These are phyloP conservation scores for Heterocephalus glaber DNA, from an alignment of 2,113 vertebrate species.

Conservation along the genomic window DNA sequence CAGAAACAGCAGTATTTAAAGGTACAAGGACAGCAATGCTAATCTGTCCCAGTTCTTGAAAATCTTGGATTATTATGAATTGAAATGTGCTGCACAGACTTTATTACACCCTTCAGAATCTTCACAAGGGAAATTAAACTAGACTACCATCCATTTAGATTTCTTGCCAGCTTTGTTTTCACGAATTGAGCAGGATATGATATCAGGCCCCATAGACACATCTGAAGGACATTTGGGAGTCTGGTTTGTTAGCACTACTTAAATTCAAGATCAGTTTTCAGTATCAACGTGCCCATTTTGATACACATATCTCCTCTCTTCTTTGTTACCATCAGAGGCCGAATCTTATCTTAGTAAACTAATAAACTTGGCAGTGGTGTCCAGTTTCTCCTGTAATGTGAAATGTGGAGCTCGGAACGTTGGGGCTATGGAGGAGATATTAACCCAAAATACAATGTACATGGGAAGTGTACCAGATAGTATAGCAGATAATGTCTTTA, in stretches of 20 bases:
- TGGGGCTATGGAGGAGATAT: not conserved
- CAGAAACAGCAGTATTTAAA: fast-evolving
- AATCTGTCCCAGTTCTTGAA: fast-evolving
- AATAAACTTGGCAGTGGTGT: not conserved
- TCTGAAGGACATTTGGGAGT: fast-evolving
- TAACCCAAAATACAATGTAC: not conserved
- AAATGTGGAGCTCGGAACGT: not conserved
- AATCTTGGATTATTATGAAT: not conserved
- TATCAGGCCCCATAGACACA: fast-evolving
- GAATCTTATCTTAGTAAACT: not conserved
- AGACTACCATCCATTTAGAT: fast-evolving
- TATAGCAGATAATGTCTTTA: not conserved
- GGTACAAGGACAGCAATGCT: not conserved
- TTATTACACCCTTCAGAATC: not conserved
- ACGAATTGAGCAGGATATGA: fast-evolving
- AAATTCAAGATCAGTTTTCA: not conserved
- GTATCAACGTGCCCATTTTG: not conserved
- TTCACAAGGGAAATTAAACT: not conserved
- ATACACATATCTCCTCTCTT: not conserved
- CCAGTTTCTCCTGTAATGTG: not conserved
- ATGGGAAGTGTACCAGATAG: too few relatives aligned
- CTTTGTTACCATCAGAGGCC: not conserved
- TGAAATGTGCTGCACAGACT: not conserved
- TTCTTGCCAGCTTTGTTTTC: not conserved
- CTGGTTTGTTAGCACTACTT: not conserved